These are phyloP conservation scores for Timema cristinae DNA, from an alignment of 2,888 invertebrate genomes.

Conservation along the genomic window DNA sequence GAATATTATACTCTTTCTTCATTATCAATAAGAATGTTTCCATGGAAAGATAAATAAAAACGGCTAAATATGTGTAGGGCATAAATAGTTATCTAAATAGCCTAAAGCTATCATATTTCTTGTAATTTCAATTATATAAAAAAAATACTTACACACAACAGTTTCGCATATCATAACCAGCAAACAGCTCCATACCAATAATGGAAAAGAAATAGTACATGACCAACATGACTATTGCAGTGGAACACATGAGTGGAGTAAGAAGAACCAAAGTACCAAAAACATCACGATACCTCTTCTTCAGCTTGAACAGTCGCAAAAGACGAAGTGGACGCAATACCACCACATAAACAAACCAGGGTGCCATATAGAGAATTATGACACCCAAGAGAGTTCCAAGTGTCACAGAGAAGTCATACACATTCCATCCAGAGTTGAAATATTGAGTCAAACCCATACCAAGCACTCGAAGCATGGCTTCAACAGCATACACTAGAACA, in stretches of 20 bases:
- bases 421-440: slow-evolving; percentile 80
- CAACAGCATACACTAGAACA: slow-evolving; percentile 68
- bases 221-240: slow-evolving; percentile 75
- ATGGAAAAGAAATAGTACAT: slow-evolving; percentile 88
- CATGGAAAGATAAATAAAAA: too few species aligned
- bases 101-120: not conserved
- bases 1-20: too few species aligned
- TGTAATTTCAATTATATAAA: not conserved
- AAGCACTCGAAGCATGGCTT: slow-evolving; percentile 68
- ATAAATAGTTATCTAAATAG: not conserved
- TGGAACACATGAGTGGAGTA: slow-evolving; percentile 77
- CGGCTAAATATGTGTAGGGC: too few species aligned
- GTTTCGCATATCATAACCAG: slow-evolving; percentile 67
- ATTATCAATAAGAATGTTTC: too few species aligned
- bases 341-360: slow-evolving; percentile 66
- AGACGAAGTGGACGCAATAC: slow-evolving; percentile 64
- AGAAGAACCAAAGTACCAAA: slow-evolving; percentile 77
- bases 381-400: slow-evolving; percentile 64
- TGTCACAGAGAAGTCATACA: slow-evolving; percentile 70
- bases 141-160: slow-evolving; percentile 71
- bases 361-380: slow-evolving; percentile 60
- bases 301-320: slow-evolving; percentile 40
- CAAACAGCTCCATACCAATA: slow-evolving; percentile 84
- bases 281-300: slow-evolving; percentile 56
- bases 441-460: slow-evolving; percentile 68